Conservation (phyloP, 1,140 invertebrate species). For the Xylocopa sonorina region DNA sequence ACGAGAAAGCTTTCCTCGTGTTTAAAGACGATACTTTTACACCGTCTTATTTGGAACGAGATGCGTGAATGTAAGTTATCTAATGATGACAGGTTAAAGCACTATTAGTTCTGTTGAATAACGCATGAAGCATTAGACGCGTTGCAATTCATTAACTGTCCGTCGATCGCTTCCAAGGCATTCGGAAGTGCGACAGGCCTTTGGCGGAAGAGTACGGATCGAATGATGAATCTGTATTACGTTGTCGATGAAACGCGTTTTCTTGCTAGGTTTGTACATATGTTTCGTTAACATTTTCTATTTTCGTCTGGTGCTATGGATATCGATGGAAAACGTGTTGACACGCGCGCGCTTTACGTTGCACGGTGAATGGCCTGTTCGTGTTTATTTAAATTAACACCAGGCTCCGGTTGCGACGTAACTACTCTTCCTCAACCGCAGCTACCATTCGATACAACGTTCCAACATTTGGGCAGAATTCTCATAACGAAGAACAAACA, state of each 20-base stretch:
- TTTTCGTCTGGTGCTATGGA: not conserved
- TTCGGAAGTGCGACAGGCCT: not conserved
- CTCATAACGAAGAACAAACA: too few species aligned
- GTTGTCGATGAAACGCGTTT: not conserved
- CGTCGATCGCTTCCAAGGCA: not conserved
- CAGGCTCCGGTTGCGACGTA: not conserved
- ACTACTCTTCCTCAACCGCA: constrained; percentile 5
- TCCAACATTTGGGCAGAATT: not conserved
- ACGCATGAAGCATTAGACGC: not conserved
- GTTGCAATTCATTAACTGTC: not conserved
- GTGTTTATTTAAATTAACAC: constrained; percentile 37
- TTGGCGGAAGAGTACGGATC: not conserved
- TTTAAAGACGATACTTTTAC: too few species aligned
- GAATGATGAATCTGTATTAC: not conserved
- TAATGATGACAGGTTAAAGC: not conserved
- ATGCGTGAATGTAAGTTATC: not conserved
- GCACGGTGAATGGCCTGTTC: too few species aligned
- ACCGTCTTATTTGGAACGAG: too few species aligned
- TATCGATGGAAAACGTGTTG: constrained; percentile 27
- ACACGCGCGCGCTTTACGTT: not conserved
- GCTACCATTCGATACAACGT: not conserved
- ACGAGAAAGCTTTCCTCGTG: too few species aligned
- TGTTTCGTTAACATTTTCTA: constrained; percentile 30
- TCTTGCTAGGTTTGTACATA: not conserved
- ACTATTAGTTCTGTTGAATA: not conserved